phyloP scores from a whole-genome alignment of 2,888 invertebrate genomes.

The Erebia epiphron region DNA sequence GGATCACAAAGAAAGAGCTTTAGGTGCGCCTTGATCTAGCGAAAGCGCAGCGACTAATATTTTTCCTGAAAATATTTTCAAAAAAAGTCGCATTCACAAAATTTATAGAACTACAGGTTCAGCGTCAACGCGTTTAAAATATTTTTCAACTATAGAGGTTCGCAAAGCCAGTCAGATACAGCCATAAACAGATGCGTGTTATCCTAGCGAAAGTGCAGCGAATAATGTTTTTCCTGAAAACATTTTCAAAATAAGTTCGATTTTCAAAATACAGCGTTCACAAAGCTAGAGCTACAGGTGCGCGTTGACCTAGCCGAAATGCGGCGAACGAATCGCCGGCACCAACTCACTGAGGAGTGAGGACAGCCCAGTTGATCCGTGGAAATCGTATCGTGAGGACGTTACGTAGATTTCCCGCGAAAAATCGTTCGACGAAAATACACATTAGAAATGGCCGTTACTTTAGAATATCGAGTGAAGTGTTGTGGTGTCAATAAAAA shows the following conservation, averaged over 20 bases:
- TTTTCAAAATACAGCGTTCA: constrained; percentile 13
- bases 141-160: no score
- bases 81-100: neutral
- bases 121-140: no score
- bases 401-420: constrained; percentile 19
- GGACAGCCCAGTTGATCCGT: constrained; percentile 39
- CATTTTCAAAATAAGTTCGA: neutral
- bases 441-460: constrained; percentile 38
- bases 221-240: no score
- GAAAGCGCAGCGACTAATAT: neutral
- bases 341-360: neutral
- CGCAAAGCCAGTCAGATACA: no score
- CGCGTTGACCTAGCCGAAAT: constrained; percentile 37
- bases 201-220: neutral
- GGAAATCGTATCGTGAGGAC: constrained; percentile 26
- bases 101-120: constrained; percentile 44
- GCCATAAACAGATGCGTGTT: no score
- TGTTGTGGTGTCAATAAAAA: constrained; percentile 36
- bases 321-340: constrained; percentile 15
- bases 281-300: constrained; percentile 42
- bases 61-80: neutral
- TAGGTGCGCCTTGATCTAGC: constrained; percentile 44
- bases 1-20: constrained; percentile 31
- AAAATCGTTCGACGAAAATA: constrained; percentile 32
- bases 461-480: constrained; percentile 35